A percentile compares a stretch with the other conserved stretches of the same genome.
phyloP scores from a whole-genome alignment of 2,113 vertebrate genomes.

The Meriones unguiculatus region DNA sequence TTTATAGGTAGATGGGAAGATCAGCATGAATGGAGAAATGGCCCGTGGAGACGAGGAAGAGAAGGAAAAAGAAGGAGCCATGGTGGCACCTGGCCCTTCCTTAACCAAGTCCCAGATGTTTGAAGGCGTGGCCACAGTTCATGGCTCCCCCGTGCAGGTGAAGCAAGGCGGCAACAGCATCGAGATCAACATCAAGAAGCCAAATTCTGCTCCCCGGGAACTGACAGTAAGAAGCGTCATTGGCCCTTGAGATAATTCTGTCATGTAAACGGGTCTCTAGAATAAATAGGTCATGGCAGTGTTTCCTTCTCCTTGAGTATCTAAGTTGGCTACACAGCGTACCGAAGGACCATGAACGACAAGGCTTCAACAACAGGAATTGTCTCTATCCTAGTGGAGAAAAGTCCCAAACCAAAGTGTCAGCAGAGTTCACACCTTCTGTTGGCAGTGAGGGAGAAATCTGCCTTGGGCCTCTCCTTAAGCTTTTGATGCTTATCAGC shows the following conservation, averaged over 20 bases:
- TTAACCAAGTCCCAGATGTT: slow-evolving; percentile 85
- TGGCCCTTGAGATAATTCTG: slow-evolving; percentile 58
- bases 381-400: background rate
- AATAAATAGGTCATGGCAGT: background rate
- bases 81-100: slow-evolving; percentile 69
- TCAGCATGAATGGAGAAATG: slow-evolving; percentile 90
- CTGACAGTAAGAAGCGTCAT: slow-evolving; percentile 84
- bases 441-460: background rate
- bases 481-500: background rate
- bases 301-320: background rate
- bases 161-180: slow-evolving; percentile 82
- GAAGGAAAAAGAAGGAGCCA: slow-evolving; percentile 82
- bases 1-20: slow-evolving; percentile 90
- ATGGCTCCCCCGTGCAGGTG: slow-evolving; percentile 68
- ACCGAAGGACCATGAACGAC: background rate
- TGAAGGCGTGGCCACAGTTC: slow-evolving; percentile 84
- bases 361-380: background rate
- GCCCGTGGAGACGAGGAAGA: slow-evolving; percentile 80
- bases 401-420: background rate
- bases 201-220: slow-evolving; percentile 83
- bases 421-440: background rate
- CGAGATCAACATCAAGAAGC: slow-evolving; percentile 87
- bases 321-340: background rate
- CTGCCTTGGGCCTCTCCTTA: background rate
- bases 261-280: slow-evolving; percentile 57